Base-by-base conservation (phyloP, 2,888 invertebrate genomes). In the Busseola fusca region DNA sequence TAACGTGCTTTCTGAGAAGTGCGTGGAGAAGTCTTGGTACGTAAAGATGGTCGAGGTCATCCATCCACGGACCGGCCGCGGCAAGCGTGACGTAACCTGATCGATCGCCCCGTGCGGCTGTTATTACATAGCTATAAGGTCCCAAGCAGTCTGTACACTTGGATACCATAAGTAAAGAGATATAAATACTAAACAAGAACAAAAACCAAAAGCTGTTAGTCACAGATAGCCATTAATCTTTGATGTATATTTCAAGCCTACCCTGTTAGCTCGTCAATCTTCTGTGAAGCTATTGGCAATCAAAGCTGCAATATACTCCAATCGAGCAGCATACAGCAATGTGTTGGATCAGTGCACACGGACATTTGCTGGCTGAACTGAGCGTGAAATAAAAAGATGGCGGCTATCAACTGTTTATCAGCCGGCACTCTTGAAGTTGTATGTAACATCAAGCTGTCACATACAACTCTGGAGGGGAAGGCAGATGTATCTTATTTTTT, bases 341-440 rank as follows among this genome's bases (percentile, higher is more conserved):
- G 52, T 73, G 18, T 16, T 63, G 80, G 80, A 54, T 42, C 58
- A 27, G 10, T 80, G 52, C 65, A 48, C 62, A 27, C 62, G 52
- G 7, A 14, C 30, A 45, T 64, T 56, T 16, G n/a, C 42, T n/a
- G 25, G 42, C 21, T 30, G 54, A 52, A 34, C 40, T 48, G 54
- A 64, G 59, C 60, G 60, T 60, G 78, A 76, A 76, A 75, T 76
- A 78, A 71, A 74, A 78, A 56, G 52, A 52, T 25, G 48, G 16
- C 3, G 6, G 6, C 56, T 21, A n/a, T 27, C 37, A 48, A 27
- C 45, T 56, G 40, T 48, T 76, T 48, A 30, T 21, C n/a, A 50
- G 18, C 7, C 34, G 16, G 45, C 18, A 25, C 9, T 50, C 25
- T 50, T 30, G 21, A n/a, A 21, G 21, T 21, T 18, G 30, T 48